Evolutionary conservation across 2,888 invertebrate genomes (phyloP).

Genomic region (Bruchidius siliquastri): DNA sequence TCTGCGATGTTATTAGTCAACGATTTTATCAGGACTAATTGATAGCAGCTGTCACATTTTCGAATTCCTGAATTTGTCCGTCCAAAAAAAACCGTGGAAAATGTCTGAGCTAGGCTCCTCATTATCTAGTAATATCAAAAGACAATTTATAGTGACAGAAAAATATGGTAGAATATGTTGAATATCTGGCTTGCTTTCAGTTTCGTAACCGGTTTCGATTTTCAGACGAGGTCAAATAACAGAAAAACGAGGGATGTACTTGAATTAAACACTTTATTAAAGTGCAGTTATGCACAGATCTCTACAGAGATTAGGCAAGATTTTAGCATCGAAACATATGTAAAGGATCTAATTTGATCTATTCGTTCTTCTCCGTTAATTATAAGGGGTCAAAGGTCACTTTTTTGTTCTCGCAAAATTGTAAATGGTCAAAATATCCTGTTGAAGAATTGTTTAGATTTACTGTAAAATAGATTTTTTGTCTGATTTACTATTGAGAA

Average conservation of each 20-base stretch:
- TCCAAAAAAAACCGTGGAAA: neutral
- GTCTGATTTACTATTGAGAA: too few relatives aligned
- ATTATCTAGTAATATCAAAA: neutral
- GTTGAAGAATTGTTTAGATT: too few relatives aligned
- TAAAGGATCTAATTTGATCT: too few relatives aligned
- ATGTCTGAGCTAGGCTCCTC: neutral
- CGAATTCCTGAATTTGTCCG: neutral
- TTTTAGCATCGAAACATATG: too few relatives aligned
- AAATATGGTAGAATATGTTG: neutral
- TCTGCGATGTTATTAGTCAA: neutral
- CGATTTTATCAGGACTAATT: neutral
- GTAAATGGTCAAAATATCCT: too few relatives aligned
- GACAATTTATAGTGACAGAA: neutral
- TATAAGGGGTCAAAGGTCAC: too few relatives aligned
- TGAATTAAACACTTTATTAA: too few relatives aligned
- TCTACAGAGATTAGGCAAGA: too few relatives aligned
- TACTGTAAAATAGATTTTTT: too few relatives aligned
- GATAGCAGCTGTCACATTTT: neutral
- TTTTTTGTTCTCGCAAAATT: too few relatives aligned
- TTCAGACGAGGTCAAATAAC: neutral
- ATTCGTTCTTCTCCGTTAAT: too few relatives aligned
- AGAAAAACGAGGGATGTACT: neutral
- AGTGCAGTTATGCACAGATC: too few relatives aligned
- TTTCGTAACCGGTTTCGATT: neutral
- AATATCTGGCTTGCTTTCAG: neutral